Evolutionary conservation across 2,888 invertebrate genomes (phyloP), one percentile per base, ranked within the genome.

Genomic region (Andrena minutula): DNA sequence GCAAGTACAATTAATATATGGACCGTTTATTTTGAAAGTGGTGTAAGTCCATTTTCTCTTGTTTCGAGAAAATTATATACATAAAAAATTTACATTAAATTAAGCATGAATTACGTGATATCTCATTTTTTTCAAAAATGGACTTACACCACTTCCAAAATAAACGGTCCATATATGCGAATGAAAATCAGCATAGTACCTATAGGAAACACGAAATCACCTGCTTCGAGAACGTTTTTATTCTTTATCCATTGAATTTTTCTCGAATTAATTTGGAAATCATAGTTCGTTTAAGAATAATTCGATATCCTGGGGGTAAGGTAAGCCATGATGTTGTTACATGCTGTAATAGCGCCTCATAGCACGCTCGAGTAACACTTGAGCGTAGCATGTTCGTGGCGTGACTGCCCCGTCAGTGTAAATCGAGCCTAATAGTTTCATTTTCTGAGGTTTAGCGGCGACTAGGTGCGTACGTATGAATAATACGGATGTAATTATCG

Each of bases 401-500:
- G 41, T 63, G 73, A 65, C 64, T 58, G 41, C 4, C 28, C 47
- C 32, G 56, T 73, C 64, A 26, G 26, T 72, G 76, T 64, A 66
- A 66, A 60, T 51, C 76, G 60, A 66, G n/a, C 64, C 26, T 78
- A 75, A 75, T 66, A 51, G 51, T 76, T 78, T 76, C 65, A 51
- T 78, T 78, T 75, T 66, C 76, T 61, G 66, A 66, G 76, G 30
- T 79, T 79, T 56, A 49, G 32, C 61, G 41, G 28, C 47, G 20
- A n/a, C 16, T 12, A 63, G 20, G 53, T 53, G 77, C 26, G 49
- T 56, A 69, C 23, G 64, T 51, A 58, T 69, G 66, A 78, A 66
- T 66, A 72, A 77, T 65, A 80, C 66, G 71, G 41, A 49, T 32
- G 66, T 63, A 72, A 72, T 79, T 80, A 77, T 76, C 53, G 10